Percentiles rank a stretch among this genome's conserved stretches.
These are phyloP conservation scores for Lateolabrax maculatus DNA, from an alignment of 2,797 vertebrate species.

Conservation along the genomic window DNA sequence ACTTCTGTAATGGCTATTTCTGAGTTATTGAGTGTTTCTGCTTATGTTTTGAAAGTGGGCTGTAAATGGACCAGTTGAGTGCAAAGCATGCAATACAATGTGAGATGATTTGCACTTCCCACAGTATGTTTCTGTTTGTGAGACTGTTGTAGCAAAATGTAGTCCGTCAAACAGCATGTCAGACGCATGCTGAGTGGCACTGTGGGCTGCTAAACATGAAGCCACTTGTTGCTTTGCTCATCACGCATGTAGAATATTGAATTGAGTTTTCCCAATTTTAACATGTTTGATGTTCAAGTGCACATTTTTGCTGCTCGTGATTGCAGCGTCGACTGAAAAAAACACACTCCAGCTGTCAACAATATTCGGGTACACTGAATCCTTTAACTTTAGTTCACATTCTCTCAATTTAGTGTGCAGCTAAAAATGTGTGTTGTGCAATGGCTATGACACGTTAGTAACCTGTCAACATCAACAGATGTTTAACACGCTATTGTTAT, in stretches of 20 bases:
- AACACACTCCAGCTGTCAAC: too few species aligned
- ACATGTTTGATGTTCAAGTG: not conserved
- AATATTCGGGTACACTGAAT: too few species aligned
- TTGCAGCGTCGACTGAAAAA: too few species aligned
- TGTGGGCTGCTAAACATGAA: not conserved
- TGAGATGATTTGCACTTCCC: not conserved
- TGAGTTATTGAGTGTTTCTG: not conserved
- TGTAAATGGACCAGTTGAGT: not conserved
- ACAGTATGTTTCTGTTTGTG: not conserved
- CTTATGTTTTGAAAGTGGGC: not conserved
- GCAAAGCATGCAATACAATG: too few species aligned
- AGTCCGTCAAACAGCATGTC: not conserved
- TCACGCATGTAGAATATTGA: too few species aligned
- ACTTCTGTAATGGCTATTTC: not conserved
- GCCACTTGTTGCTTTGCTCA: not conserved
- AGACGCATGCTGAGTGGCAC: constrained; percentile 37
- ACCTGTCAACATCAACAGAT: not conserved
- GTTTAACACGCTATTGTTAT: not conserved
- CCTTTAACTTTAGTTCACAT: too few species aligned
- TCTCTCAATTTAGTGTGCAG: too few species aligned
- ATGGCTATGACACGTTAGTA: too few species aligned
- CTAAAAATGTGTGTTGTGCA: not conserved
- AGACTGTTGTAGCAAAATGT: not conserved
- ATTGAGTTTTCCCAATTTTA: not conserved
- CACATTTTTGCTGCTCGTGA: not conserved